Base-by-base conservation (phyloP, 2,888 invertebrate genomes). In the Exocentrus adspersus region DNA sequence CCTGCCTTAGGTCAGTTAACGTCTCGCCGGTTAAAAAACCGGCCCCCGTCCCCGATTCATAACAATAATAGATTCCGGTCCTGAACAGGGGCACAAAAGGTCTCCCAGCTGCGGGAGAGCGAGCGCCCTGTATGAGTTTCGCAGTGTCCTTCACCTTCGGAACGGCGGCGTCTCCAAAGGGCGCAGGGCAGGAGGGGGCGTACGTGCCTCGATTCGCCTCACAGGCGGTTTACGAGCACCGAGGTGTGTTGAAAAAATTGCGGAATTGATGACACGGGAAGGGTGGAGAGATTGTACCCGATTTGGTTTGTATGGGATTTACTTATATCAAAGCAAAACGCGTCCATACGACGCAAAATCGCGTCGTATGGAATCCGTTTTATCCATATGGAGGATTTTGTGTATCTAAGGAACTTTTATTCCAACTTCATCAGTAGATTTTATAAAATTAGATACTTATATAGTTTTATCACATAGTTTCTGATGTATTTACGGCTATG, bases 61-160 rank as follows among this genome's bases (percentile, higher is more conserved):
- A 53, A 53, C 58, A n/a, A n/a, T 58, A 51, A 62, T 52, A 53
- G n/a, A 37, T 46, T 58, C 62, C 62, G 62, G 62, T 58, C 32
- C 51, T 52, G 50, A 42, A 58, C 46, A 53, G 46, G 24, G 28
- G 62, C 12, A 62, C 28, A 62, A 62, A 62, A 52, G 58, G 43
- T n/a, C 28, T 24, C 53, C 52, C 58, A 28, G 46, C 52, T 53
- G 46, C 30, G n/a, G n/a, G 52, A 43, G 20, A 10, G 62, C 50
- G 59, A 51, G 50, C 50, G 59, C 28, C 42, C 28, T 50, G 28
- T 50, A 24, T 30, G 24, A n/a, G n/a, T 48, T 54, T 24, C 42
- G 53, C 32, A 14, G 30, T 52, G 60, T 46, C 60, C 60, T 60
- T 60, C 60, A 60, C 60, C 60, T 60, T 53, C 53, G 16, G 24